Percentiles rank a stretch among this genome's conserved stretches.
These are phyloP conservation scores for Spatulosminthurus flaviceps DNA, from an alignment of 2,888 invertebrate genomes.

Conservation along the genomic window DNA sequence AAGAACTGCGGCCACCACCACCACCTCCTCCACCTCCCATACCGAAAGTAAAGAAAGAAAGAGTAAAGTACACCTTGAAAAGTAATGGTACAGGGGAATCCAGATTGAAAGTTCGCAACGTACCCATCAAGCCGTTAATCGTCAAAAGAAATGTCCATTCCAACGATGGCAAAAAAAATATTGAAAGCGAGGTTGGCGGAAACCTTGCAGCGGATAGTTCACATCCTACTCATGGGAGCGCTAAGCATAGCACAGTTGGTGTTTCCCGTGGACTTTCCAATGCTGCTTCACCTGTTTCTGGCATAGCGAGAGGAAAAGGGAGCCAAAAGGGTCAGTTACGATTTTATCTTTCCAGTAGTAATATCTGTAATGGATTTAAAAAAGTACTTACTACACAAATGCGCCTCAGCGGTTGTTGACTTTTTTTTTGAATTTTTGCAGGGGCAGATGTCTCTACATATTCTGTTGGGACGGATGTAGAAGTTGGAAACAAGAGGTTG, in stretches of 20 bases:
- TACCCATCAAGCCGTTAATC: constrained; percentile 54
- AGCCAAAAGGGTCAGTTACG: too few relatives aligned
- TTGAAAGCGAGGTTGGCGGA: neutral
- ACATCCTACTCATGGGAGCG: neutral
- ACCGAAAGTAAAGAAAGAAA: constrained; percentile 20
- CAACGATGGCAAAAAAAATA: neutral
- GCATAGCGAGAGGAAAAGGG: too few relatives aligned
- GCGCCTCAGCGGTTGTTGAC: too few relatives aligned
- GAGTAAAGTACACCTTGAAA: constrained; percentile 49
- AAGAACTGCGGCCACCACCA: constrained; percentile 52
- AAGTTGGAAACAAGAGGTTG: neutral
- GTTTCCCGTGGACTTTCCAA: constrained; percentile 24
- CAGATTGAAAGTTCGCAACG: constrained; percentile 52
- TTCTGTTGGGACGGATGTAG: neutral
- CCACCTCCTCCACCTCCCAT: constrained; percentile 47
- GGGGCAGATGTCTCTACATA: too few relatives aligned
- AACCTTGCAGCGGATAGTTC: neutral
- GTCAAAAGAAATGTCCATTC: constrained; percentile 48
- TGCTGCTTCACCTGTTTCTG: constrained; percentile 19
- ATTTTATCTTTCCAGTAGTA: too few relatives aligned
- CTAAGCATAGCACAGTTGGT: constrained; percentile 40
- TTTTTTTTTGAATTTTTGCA: too few relatives aligned
- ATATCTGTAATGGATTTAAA: too few relatives aligned
- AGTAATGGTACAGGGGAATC: constrained; percentile 34
- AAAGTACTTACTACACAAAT: too few relatives aligned